Evolutionary conservation across 2,113 vertebrate species (phyloP).

Genomic region (Chloropsis cyanopogon): DNA sequence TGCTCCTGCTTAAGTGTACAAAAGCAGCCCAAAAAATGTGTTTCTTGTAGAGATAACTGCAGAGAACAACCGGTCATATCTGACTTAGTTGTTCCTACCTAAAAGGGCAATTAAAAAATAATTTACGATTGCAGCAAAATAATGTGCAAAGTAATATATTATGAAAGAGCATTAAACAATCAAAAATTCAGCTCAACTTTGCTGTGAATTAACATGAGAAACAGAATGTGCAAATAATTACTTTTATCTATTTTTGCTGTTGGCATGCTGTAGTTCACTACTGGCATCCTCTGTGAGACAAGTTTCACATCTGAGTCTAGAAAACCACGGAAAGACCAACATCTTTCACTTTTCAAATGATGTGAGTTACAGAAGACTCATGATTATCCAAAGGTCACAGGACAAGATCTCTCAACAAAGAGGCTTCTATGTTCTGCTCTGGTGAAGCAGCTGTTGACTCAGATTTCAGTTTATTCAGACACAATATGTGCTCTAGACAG

Average conservation of each 20-base stretch:
- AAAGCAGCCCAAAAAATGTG: not conserved
- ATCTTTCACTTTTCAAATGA: not conserved
- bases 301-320: not conserved
- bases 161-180: not conserved
- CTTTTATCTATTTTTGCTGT: not conserved
- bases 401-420: not conserved
- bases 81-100: not conserved
- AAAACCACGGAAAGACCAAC: not conserved
- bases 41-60: not conserved
- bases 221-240: not conserved
- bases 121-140: not conserved
- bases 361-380: not conserved
- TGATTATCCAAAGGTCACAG: not conserved
- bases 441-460: constrained; percentile 13
- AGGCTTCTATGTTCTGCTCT: not conserved
- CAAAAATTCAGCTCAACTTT: not conserved
- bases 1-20: not conserved
- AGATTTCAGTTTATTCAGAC: constrained; percentile 25
- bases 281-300: not conserved
- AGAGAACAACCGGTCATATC: not conserved
- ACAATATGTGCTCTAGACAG: not conserved
- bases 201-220: not conserved
- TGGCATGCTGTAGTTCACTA: not conserved
- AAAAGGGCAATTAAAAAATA: not conserved
- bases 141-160: not conserved